Percentiles rank a stretch among this genome's conserved stretches.
Conservation (phyloP, 2,797 vertebrate genomes). For the Cebuella pygmaea region DNA sequence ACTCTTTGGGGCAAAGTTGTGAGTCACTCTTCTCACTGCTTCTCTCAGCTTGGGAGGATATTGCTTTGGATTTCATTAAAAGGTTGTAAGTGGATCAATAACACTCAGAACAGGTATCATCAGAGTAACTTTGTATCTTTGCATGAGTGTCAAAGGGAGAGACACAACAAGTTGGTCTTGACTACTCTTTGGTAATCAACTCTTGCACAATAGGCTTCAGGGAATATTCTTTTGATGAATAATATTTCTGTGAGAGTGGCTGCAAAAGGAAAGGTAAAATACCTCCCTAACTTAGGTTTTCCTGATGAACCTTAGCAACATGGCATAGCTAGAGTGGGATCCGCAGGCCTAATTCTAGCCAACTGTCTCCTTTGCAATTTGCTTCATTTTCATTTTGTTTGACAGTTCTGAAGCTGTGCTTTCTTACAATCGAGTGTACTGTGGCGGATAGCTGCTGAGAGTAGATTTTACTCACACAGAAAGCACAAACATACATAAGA, state of each 20-base stretch:
- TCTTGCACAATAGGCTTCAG: neutral
- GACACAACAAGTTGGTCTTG: neutral
- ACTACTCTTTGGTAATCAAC: neutral
- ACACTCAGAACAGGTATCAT: neutral
- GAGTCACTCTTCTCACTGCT: neutral
- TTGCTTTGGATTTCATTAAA: neutral
- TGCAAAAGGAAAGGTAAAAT: neutral
- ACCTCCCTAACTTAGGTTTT: neutral
- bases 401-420: constrained; percentile 32
- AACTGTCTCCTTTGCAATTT: constrained; percentile 44
- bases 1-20: neutral
- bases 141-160: neutral
- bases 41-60: neutral
- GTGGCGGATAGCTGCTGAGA: constrained; percentile 49
- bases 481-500: neutral
- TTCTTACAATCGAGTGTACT: constrained; percentile 49
- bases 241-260: neutral
- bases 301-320: neutral
- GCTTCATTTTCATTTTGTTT: constrained; percentile 62
- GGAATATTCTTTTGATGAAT: neutral
- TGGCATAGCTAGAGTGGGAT: neutral
- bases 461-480: constrained; percentile 58
- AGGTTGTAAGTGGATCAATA: neutral
- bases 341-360: neutral
- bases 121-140: neutral